These are phyloP conservation scores for Suricata suricatta DNA, from an alignment of 2,113 vertebrate genomes.

Conservation along the genomic window DNA sequence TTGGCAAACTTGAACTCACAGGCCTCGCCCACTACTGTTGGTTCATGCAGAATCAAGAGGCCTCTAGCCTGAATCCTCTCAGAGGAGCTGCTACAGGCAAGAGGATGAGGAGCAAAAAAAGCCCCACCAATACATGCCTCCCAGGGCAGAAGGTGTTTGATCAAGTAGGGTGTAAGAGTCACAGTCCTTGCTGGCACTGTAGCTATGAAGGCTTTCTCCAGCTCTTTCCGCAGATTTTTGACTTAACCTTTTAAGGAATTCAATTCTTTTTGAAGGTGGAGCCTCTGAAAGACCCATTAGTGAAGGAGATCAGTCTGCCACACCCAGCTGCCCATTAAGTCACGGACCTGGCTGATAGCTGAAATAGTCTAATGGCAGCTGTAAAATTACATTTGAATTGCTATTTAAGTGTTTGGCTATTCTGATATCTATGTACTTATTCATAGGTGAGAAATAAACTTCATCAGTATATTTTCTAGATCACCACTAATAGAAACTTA, in stretches of 20 bases:
- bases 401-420: neutral
- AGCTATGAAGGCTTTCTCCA: neutral
- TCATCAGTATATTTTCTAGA: neutral
- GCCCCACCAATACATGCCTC: neutral
- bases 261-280: neutral
- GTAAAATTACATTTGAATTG: neutral
- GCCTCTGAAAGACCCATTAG: neutral
- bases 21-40: neutral
- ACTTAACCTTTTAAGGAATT: neutral
- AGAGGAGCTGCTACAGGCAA: neutral
- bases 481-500: neutral
- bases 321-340: neutral
- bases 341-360: neutral
- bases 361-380: neutral
- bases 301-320: neutral
- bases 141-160: neutral
- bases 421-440: neutral
- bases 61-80: neutral
- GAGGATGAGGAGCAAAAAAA: neutral
- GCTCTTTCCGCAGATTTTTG: neutral
- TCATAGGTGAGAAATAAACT: neutral
- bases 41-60: neutral
- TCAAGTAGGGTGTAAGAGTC: neutral
- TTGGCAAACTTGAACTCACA: neutral
- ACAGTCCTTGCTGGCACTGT: neutral